A percentile compares a stretch with the other conserved stretches of the same genome.
Conservation (phyloP, 2,113 vertebrate genomes). For the Rhinogobius similis region DNA sequence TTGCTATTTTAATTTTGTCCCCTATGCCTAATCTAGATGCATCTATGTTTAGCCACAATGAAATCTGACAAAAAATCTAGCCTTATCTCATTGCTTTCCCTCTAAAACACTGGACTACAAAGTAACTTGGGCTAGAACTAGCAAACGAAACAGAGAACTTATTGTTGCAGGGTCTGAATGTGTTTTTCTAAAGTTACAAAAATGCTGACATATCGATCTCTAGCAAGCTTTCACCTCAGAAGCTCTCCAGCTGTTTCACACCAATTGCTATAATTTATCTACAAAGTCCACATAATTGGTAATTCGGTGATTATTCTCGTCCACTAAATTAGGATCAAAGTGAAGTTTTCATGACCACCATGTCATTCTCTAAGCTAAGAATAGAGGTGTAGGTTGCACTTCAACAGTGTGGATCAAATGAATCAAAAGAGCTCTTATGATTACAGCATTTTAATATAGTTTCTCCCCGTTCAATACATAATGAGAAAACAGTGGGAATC, state of each 20-base stretch:
- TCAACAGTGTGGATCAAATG: slow-evolving; percentile 10
- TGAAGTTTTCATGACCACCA: background rate
- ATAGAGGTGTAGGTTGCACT: slow-evolving; percentile 40
- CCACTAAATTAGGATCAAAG: slow-evolving; percentile 9
- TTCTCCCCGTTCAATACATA: slow-evolving; percentile 18
- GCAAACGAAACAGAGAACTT: background rate
- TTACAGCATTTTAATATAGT: slow-evolving; percentile 22
- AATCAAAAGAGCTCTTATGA: slow-evolving; percentile 8
- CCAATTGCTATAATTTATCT: background rate
- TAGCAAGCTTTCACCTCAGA: background rate
- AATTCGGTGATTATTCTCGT: background rate
- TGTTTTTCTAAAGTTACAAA: background rate
- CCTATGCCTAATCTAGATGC: too few relatives aligned
- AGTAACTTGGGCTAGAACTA: background rate
- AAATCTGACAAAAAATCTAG: too few relatives aligned
- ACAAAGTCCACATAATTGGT: background rate
- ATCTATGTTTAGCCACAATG: too few relatives aligned
- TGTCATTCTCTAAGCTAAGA: slow-evolving; percentile 32
- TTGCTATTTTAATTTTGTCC: too few relatives aligned
- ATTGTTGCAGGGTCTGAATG: background rate
- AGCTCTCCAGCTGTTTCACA: background rate
- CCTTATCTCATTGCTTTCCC: too few relatives aligned
- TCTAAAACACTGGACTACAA: background rate
- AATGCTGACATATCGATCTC: background rate
- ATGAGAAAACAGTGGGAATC: background rate